Conservation (phyloP, 2,797 vertebrate genomes). For the Phyllotis vaccarum region DNA sequence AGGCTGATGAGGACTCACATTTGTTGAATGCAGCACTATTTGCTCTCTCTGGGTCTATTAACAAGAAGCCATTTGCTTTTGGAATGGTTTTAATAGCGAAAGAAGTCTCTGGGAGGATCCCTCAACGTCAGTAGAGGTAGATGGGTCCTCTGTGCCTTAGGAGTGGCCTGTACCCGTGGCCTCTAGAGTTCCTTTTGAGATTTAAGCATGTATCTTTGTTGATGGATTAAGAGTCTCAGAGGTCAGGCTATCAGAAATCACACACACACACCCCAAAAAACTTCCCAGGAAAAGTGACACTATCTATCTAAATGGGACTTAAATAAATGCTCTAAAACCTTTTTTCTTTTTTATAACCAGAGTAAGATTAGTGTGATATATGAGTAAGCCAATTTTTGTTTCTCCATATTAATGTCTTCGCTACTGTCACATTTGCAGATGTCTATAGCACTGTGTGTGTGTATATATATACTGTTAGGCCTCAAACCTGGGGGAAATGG, state of each 20-base stretch:
- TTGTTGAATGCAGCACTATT: neutral
- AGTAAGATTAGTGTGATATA: neutral
- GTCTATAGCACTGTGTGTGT: neutral
- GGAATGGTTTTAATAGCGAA: neutral
- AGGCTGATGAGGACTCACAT: neutral
- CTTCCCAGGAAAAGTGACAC: neutral
- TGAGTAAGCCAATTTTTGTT: neutral
- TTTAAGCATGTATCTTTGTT: neutral
- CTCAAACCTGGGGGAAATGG: neutral
- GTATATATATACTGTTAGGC: neutral
- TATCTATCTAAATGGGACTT: neutral
- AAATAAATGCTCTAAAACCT: constrained; percentile 24
- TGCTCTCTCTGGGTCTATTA: neutral
- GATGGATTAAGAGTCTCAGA: neutral
- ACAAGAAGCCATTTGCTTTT: neutral
- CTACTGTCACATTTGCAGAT: neutral
- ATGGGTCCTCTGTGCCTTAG: neutral
- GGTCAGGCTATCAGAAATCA: neutral
- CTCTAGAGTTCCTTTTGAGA: constrained; percentile 16
- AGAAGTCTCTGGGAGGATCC: neutral
- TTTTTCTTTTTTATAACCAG: neutral
- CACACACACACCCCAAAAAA: neutral
- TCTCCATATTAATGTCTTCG: neutral
- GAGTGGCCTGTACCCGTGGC: neutral
- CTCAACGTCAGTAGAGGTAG: neutral